phyloP scores from a whole-genome alignment of 2,797 vertebrate species.

The Acrossocheilus wenchowensis region DNA sequence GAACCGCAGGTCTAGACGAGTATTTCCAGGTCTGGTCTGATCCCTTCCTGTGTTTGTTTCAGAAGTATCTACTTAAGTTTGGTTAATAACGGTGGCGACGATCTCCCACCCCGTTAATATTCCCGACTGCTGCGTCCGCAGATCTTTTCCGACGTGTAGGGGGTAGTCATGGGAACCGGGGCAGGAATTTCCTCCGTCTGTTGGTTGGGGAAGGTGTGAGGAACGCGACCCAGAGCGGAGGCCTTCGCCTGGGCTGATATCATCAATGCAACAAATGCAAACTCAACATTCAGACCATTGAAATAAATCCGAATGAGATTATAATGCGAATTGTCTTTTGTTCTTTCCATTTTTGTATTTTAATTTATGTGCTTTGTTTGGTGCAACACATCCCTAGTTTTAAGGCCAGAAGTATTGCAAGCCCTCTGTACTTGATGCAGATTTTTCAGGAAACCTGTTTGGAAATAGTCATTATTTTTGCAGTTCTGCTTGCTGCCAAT shows the following conservation, averaged over 20 bases:
- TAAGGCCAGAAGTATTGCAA: background rate
- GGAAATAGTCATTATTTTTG: background rate
- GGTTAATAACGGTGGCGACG: slow-evolving; percentile 57
- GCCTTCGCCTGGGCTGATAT: slow-evolving; percentile 26
- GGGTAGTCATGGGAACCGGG: slow-evolving; percentile 58
- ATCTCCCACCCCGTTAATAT: slow-evolving; percentile 55
- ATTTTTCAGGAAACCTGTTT: background rate
- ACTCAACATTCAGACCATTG: background rate
- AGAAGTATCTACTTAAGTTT: slow-evolving; percentile 43
- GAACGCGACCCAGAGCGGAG: slow-evolving; percentile 23
- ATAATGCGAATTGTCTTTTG: background rate
- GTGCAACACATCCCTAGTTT: background rate
- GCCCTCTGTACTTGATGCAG: background rate
- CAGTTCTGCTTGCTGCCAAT: background rate
- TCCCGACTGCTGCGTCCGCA: slow-evolving; percentile 43
- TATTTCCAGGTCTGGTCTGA: background rate
- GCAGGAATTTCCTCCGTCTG: slow-evolving; percentile 43
- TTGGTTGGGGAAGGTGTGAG: slow-evolving; percentile 24
- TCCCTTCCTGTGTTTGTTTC: slow-evolving; percentile 25
- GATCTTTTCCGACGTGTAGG: slow-evolving; percentile 34
- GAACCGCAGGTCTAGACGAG: slow-evolving; percentile 18
- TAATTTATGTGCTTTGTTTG: background rate
- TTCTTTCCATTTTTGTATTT: background rate
- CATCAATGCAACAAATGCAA: slow-evolving; percentile 26
- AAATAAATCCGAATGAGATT: slow-evolving; percentile 7